Evolutionary conservation across 2,888 invertebrate genomes (phyloP).

Genomic region (Cryptus viduatorius): DNA sequence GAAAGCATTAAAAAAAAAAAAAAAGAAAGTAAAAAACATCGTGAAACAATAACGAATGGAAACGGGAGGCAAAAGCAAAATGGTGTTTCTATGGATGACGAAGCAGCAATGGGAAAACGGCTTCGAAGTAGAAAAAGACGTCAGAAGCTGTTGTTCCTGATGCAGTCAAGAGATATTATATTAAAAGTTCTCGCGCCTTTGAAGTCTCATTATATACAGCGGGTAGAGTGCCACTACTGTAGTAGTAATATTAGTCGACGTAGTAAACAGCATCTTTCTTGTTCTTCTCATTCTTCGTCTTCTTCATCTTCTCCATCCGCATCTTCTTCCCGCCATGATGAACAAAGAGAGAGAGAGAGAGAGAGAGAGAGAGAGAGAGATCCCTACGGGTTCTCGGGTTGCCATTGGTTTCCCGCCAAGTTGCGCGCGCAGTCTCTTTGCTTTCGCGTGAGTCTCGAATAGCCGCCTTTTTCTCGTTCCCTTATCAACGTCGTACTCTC

Average conservation of each 20-base stretch:
- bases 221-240: conserved; percentile 68
- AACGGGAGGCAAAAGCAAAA: not conserved
- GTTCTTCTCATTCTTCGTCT: not conserved
- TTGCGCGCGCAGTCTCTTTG: conserved; percentile 74
- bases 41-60: not conserved
- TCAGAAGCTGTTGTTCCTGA: conserved; percentile 31
- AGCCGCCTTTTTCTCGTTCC: conserved; percentile 50
- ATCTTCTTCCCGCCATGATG: conserved; percentile 72
- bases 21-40: conserved; percentile 18
- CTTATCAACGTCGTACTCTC: conserved; percentile 43
- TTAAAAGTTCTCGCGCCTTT: conserved; percentile 50
- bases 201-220: conserved; percentile 50
- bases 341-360: conserved; percentile 56
- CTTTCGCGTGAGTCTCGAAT: conserved; percentile 57
- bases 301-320: conserved; percentile 15
- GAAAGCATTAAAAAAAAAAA: conserved; percentile 1
- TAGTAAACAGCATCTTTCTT: conserved; percentile 10
- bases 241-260: conserved; percentile 34
- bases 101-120: conserved; percentile 1
- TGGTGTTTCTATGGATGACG: conserved; percentile 19
- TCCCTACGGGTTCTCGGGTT: conserved; percentile 70
- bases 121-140: conserved; percentile 40
- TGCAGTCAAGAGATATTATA: conserved; percentile 23
- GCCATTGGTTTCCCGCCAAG: conserved; percentile 80
- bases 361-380: conserved; percentile 59